Base-by-base conservation (phyloP, 2,797 vertebrate genomes). In the Danio tinwini region DNA sequence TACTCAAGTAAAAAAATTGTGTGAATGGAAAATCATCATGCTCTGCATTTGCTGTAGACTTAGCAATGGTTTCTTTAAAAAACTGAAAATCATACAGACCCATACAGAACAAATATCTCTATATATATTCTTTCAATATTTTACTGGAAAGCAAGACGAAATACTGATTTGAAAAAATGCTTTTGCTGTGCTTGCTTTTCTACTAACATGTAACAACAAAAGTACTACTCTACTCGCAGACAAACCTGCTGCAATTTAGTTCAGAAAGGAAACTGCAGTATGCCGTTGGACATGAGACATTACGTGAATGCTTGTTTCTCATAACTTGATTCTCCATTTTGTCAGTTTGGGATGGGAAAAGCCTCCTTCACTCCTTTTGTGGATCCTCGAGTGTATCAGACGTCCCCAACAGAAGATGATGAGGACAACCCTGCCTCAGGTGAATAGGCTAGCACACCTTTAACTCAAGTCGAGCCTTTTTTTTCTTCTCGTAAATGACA, bases 311-410 rank as follows among this genome's bases (percentile, higher is more conserved):
- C 37, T 69, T 45, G 7, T 69, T 72, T 73, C 13, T 82, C 39
- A 70, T 9, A 40, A 50, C 5, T 13, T 59, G 37, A 5, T 82
- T 80, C 16, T 69, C 37, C 1, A 68, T 71, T 17, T 29, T 75
- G 52, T 53, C 90, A 99, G 98, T 98, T 95, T 2, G 96, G 95
- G 56, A 93, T 95, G 90, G 90, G 90, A 1, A 84, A 99, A 93
- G 91, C 97, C 61, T 98, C 98, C 85, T 99, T 99, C 90, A 96
- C 97, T 0, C 96, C 97, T 0, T 99, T 99, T 74, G 97, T 99
- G 77, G 97, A 99, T 86, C 96, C 96, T 14, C 94, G 97, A 87
- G 97, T 99, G 14, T 99, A 98, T 86, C 97, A 97, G 88, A 98
- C 97, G 0, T 99, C 98, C 0, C 97, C 97, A n/a, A 99, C 97